Base-by-base conservation (phyloP, 2,888 invertebrate species). In the Strigamia crassipes region DNA sequence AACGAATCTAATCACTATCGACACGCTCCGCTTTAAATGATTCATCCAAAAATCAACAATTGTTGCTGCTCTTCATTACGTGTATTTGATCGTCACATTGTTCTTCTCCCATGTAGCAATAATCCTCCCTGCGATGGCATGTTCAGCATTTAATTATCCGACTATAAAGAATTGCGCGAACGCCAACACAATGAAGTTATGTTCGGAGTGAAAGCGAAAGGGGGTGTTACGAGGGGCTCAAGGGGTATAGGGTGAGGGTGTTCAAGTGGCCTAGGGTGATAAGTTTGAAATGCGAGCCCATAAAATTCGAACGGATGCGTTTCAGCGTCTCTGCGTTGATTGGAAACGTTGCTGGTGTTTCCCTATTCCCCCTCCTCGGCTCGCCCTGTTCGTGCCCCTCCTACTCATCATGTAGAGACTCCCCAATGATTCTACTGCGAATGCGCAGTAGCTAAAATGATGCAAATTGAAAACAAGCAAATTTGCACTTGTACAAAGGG, bases 201-300 rank as follows among this genome's bases (percentile, higher is more conserved):
- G 73, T 73, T 73, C 56, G 56, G 9, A 56, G 38, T 9, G 38
- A 73, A 27, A 31, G 73, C 13, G 31, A n/a, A n/a, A 73, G 31
- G 12, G 27, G 23, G 73, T 31, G 8, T 13, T n/a, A 73, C 73
- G 56, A 73, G 31, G 73, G 73, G 73, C 73, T 73, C 73, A 73
- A 73, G 73, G 73, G 73, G 73, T 73, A 31, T 31, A 15, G 66
- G 73, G 73, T 31, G 31, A 27, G 73, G 73, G 3, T 31, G 73
- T 73, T 73, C 73, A 73, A 73, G 73, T 73, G 73, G 73, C 73
- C 73, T 73, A 73, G 73, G 73, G 73, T 73, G 73, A 73, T 73
- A 73, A 73, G 73, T 73, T 73, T 73, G 73, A 73, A 73, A 73
- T 73, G 73, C 31, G 73, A 73, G 73, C 73, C 73, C 73, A 73